Evolutionary conservation across 2,888 invertebrate species (phyloP), one percentile per base, ranked within the genome.

Genomic region (Gymnosoma rotundatum): DNA sequence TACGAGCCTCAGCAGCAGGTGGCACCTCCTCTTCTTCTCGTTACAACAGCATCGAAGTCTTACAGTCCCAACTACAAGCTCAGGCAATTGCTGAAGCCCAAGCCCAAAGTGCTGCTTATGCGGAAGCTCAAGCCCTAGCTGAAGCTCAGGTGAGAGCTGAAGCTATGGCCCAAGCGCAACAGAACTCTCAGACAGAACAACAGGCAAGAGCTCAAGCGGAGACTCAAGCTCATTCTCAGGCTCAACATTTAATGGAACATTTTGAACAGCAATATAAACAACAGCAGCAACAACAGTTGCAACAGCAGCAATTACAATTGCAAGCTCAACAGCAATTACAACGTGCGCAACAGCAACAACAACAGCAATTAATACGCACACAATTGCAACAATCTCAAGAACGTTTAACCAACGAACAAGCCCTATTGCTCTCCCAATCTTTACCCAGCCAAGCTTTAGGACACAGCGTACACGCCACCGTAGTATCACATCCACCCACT

Each of bases 131-230:
- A 54, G 88, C 87, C 4, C 36, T 87, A 38, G 88, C 87, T 16
- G 88, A 89, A 58, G 88, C 88, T 0, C 88, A 89, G 54, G 86
- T 87, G 52, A 87, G 87, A 58, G 89, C 91, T 80, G 92, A 93
- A 89, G 88, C 87, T 42, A 87, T 86, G 73, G 87, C 88, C 2
- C 88, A 87, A 12, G 89, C 89, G 12, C 90, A 89, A 16, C 89
- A 89, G 0, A 89, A 90, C 69, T 88, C 89, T 1, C 90, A 89
- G 25, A 88, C 88, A 7, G 90, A 90, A 7, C 83, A 91, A 82
- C 93, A 93, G 88, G 91, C 93, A 88, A 93, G 93, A 93, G 92
- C 93, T 90, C 93, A 92, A 92, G 93, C 93, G 91, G 94, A 94
- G 91, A 93, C 94, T 91, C 93, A 92, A 87, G 93, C 93, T 91